phyloP scores from a whole-genome alignment of 2,888 invertebrate genomes.

The Nomada lathburiana region DNA sequence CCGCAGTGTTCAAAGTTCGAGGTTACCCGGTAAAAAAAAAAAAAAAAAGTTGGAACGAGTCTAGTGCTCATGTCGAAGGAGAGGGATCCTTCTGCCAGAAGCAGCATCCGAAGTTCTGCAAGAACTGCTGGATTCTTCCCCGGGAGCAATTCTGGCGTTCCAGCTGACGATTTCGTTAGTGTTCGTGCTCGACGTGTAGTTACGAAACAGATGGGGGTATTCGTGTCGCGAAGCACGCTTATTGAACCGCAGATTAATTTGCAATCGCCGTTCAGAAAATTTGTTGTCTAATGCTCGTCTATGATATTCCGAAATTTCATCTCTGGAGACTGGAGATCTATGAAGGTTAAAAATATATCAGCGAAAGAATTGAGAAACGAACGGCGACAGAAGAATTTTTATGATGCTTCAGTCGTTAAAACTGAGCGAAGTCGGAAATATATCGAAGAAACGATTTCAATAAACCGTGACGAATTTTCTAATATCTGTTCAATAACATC shows the following conservation, averaged over 20 bases:
- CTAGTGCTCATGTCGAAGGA: constrained; percentile 24
- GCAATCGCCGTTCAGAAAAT: not conserved
- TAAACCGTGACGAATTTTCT: too few species aligned
- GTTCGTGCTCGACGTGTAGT: not conserved
- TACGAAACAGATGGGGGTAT: constrained; percentile 3
- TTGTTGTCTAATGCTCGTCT: not conserved
- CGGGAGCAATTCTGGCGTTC: not conserved
- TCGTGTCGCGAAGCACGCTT: not conserved
- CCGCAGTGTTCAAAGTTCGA: constrained; percentile 34
- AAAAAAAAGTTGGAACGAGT: constrained; percentile 49
- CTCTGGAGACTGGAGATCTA: not conserved
- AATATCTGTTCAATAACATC: not conserved
- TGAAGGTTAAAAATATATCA: too few species aligned
- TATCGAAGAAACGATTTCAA: too few species aligned
- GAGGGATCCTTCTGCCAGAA: constrained; percentile 15
- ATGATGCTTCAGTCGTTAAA: too few species aligned
- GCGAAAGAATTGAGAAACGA: too few species aligned
- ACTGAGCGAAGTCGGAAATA: too few species aligned
- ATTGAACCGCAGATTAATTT: not conserved
- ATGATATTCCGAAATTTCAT: not conserved
- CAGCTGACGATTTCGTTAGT: constrained; percentile 29
- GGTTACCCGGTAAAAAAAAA: constrained; percentile 33
- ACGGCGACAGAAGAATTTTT: too few species aligned
- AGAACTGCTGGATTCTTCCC: constrained; percentile 17
- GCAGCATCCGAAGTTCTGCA: constrained; percentile 9